Conservation (phyloP, 2,113 vertebrate genomes). For the Megaceryle torquata region DNA sequence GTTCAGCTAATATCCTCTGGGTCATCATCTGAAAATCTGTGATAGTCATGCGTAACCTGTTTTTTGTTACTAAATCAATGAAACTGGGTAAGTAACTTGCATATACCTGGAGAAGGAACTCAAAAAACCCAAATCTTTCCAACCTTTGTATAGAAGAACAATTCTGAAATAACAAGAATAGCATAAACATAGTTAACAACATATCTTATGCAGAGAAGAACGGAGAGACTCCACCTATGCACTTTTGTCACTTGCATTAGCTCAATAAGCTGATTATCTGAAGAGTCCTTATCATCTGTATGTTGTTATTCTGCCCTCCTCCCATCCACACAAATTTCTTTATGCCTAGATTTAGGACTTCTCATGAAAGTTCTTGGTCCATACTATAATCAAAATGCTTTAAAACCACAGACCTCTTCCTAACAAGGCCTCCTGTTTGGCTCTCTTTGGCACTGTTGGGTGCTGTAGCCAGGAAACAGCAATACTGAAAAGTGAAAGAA, state of each 20-base stretch:
- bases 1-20: not conserved
- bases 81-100: not conserved
- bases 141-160: not conserved
- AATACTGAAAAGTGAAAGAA: not conserved
- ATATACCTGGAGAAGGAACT: not conserved
- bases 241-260: not conserved
- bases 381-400: not conserved
- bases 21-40: not conserved
- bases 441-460: not conserved
- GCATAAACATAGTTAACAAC: not conserved
- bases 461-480: not conserved
- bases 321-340: not conserved
- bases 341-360: not conserved
- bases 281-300: not conserved
- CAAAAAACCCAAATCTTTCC: not conserved
- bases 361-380: not conserved
- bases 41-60: not conserved
- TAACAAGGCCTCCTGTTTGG: not conserved
- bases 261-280: not conserved
- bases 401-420: not conserved
- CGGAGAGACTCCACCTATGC: not conserved
- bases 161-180: not conserved
- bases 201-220: not conserved
- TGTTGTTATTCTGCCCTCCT: not conserved
- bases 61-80: not conserved